Evolutionary conservation across 2,113 vertebrate genomes (phyloP).

Genomic region (Onychostoma macrolepis): DNA sequence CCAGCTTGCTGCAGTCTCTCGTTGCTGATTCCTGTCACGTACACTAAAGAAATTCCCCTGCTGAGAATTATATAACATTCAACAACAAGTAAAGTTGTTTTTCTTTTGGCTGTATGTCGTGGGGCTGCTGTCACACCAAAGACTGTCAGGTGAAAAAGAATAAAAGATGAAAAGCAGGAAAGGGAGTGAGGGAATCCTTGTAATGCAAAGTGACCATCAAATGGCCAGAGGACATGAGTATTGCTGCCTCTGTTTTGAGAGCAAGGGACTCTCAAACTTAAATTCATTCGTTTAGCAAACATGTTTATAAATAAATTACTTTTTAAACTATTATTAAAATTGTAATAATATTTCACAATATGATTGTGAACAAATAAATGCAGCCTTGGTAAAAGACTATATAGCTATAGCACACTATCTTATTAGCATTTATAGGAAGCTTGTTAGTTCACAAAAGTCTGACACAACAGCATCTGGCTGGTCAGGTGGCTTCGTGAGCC

Average conservation of each 20-base stretch:
- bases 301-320: not conserved
- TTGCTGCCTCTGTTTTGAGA: slow-evolving; percentile 9
- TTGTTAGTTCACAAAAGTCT: slow-evolving; percentile 18
- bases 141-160: slow-evolving; percentile 33
- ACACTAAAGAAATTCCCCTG: slow-evolving; percentile 47
- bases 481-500: slow-evolving; percentile 23
- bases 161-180: slow-evolving; percentile 8
- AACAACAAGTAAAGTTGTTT: slow-evolving; percentile 41
- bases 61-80: slow-evolving; percentile 48
- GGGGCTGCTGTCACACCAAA: slow-evolving; percentile 19
- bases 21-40: slow-evolving; percentile 44
- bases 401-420: not conserved
- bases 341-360: not conserved
- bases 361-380: not conserved
- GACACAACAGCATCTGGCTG: slow-evolving; percentile 21
- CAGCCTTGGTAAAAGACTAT: not conserved
- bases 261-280: not conserved
- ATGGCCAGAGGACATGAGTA: not conserved
- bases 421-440: slow-evolving; percentile 30
- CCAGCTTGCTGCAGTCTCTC: slow-evolving; percentile 38
- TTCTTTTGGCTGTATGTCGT: not conserved
- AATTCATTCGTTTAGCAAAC: not conserved
- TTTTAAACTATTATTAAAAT: not conserved
- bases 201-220: not conserved
- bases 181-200: not conserved